Evolutionary conservation across 1,140 invertebrate genomes (phyloP).

Genomic region (Dinoponera quadriceps): DNA sequence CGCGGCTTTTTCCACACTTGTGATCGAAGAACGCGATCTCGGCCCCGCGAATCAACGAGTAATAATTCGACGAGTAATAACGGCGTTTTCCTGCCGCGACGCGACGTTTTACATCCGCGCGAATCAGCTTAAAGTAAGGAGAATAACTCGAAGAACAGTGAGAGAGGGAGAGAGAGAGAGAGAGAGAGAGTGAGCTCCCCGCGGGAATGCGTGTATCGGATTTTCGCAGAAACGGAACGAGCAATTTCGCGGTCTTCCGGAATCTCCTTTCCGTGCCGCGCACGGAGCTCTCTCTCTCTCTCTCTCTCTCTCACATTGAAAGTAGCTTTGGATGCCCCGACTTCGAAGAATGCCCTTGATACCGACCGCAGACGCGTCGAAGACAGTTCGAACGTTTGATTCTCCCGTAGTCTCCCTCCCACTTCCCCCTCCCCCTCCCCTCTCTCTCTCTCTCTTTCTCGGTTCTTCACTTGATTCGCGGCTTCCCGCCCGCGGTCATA

Average conservation of each 20-base stretch:
- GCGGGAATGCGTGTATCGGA: conserved; percentile 66
- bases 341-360: conserved; percentile 56
- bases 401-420: background rate
- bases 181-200: no score
- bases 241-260: conserved; percentile 55
- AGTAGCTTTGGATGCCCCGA: conserved; percentile 55
- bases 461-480: conserved; percentile 21
- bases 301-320: conserved; percentile 21
- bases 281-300: conserved; percentile 18
- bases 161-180: no score
- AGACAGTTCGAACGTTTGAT: conserved; percentile 53
- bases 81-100: conserved; percentile 48
- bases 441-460: background rate
- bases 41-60: conserved; percentile 4
- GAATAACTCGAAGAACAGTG: conserved; percentile 33
- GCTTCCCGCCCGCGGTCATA: conserved; percentile 5
- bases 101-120: conserved; percentile 59
- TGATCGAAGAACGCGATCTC: no score
- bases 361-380: conserved; percentile 53
- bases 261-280: conserved; percentile 49
- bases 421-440: background rate
- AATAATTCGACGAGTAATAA: conserved; percentile 52
- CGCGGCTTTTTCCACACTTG: background rate
- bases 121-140: conserved; percentile 1
- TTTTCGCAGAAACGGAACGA: conserved; percentile 66